Percentiles rank a stretch among this genome's conserved stretches.
phyloP scores from a whole-genome alignment of 2,888 invertebrate species.

The Alloscopus bannaensis region DNA sequence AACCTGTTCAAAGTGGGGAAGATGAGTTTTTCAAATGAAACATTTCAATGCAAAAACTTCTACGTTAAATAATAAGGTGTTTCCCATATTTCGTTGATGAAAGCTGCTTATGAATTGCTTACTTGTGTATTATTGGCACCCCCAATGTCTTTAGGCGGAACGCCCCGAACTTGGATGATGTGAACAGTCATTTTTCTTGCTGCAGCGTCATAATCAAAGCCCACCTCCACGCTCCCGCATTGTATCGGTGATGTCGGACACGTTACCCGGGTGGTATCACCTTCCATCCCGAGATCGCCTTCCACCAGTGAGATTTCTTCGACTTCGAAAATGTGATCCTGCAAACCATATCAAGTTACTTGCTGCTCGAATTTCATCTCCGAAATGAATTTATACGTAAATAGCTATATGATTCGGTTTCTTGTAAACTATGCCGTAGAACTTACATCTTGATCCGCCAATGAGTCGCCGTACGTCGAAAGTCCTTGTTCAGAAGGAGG shows the following conservation, averaged over 20 bases:
- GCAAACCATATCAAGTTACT: too few species aligned
- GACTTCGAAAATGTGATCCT: constrained; percentile 76
- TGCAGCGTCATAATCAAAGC: constrained; percentile 91
- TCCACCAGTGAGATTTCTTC: constrained; percentile 75
- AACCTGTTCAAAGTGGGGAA: constrained; percentile 79
- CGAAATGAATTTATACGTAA: background rate
- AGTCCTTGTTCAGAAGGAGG: constrained; percentile 71
- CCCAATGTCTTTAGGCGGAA: constrained; percentile 84
- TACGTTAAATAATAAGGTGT: too few species aligned
- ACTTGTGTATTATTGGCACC: constrained; percentile 84
- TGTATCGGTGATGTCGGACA: constrained; percentile 76
- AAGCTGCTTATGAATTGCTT: too few species aligned
- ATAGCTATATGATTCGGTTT: background rate
- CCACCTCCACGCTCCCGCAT: constrained; percentile 90
- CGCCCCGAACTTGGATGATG: constrained; percentile 89
- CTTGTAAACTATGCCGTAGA: background rate
- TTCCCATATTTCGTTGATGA: too few species aligned
- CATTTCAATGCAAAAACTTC: too few species aligned
- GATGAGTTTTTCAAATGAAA: background rate
- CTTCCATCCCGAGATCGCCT: constrained; percentile 75
- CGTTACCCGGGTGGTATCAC: constrained; percentile 69
- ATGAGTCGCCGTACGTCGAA: constrained; percentile 71
- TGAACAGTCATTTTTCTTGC: constrained; percentile 95
- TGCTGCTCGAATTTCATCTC: too few species aligned
- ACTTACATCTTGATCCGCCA: constrained; percentile 73